Percentiles rank a stretch among this genome's conserved stretches.
Evolutionary conservation across 1,140 invertebrate genomes (phyloP).

Genomic region (Drosophila busckii): DNA sequence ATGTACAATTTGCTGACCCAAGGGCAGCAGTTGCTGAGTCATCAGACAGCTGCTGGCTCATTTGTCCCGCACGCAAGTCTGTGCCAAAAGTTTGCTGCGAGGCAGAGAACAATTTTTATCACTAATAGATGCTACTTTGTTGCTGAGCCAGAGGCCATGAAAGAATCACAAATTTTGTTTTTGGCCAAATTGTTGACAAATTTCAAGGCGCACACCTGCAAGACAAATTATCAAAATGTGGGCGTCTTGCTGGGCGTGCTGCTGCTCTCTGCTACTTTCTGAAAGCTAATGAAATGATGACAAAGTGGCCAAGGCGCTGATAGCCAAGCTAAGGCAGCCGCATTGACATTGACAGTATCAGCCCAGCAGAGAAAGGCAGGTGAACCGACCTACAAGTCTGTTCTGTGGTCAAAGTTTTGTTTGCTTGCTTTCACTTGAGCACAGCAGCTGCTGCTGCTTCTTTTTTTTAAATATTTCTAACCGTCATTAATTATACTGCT

Average conservation of each 20-base stretch:
- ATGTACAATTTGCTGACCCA: conserved; percentile 12
- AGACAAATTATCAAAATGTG: conserved; percentile 63
- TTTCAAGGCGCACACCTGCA: conserved; percentile 72
- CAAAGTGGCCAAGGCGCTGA: conserved; percentile 59
- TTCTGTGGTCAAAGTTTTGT: conserved; percentile 30
- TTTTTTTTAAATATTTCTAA: conserved; percentile 4
- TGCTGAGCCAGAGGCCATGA: conserved; percentile 21
- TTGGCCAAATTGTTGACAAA: conserved; percentile 72
- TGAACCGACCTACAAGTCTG: conserved; percentile 14
- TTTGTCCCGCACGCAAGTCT: conserved; percentile 30
- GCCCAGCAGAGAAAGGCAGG: conserved; percentile 5
- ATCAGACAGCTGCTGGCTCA: conserved; percentile 53
- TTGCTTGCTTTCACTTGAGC: conserved; percentile 51
- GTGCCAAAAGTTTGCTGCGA: not conserved
- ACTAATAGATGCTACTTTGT: conserved; percentile 71
- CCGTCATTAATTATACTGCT: conserved; percentile 60
- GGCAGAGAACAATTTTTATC: conserved; percentile 60
- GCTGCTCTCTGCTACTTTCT: no score
- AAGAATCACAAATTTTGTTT: conserved; percentile 64
- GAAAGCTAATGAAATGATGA: conserved; percentile 73
- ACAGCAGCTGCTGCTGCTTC: conserved; percentile 17
- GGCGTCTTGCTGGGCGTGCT: not conserved
- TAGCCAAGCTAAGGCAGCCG: conserved; percentile 3
- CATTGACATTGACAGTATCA: conserved; percentile 1
- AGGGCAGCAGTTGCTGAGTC: conserved; percentile 54